These are phyloP conservation scores for Riparia riparia DNA, from an alignment of 2,113 vertebrate genomes.

Conservation along the genomic window DNA sequence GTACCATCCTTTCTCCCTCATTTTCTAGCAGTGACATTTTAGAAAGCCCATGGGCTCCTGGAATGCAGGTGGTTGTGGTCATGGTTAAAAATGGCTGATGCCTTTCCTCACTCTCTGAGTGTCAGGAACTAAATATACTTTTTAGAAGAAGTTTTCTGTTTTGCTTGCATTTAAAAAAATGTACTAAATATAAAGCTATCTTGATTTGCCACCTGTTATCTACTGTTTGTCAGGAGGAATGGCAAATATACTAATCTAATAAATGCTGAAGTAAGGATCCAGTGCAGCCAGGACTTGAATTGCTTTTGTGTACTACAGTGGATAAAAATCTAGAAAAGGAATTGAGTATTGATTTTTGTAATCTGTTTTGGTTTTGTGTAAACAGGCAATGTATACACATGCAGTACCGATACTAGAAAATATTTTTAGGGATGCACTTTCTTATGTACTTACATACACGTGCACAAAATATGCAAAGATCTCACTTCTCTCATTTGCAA, in stretches of 20 bases:
- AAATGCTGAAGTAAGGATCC: constrained; percentile 64
- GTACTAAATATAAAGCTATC: background rate
- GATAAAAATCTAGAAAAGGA: constrained; percentile 71
- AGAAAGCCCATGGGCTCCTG: background rate
- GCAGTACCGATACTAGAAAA: background rate
- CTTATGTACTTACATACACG: background rate
- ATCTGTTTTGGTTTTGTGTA: constrained; percentile 57
- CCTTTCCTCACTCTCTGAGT: background rate
- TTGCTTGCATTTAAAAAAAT: background rate
- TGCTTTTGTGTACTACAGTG: constrained; percentile 53
- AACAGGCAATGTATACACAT: background rate
- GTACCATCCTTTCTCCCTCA: background rate
- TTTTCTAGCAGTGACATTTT: background rate
- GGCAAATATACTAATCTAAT: constrained; percentile 60
- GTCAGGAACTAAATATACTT: background rate
- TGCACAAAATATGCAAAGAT: background rate
- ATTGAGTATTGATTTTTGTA: constrained; percentile 73
- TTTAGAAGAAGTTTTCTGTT: background rate
- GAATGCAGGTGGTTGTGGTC: background rate
- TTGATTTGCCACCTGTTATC: constrained; percentile 15
- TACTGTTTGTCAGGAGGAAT: constrained; percentile 36
- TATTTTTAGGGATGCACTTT: background rate
- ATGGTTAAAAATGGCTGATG: background rate
- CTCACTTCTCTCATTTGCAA: background rate
- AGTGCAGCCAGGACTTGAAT: constrained; percentile 30